Percentiles rank a stretch among this genome's conserved stretches.
These are phyloP conservation scores for Hippoglossus stenolepis DNA, from an alignment of 2,113 vertebrate genomes.

Conservation along the genomic window DNA sequence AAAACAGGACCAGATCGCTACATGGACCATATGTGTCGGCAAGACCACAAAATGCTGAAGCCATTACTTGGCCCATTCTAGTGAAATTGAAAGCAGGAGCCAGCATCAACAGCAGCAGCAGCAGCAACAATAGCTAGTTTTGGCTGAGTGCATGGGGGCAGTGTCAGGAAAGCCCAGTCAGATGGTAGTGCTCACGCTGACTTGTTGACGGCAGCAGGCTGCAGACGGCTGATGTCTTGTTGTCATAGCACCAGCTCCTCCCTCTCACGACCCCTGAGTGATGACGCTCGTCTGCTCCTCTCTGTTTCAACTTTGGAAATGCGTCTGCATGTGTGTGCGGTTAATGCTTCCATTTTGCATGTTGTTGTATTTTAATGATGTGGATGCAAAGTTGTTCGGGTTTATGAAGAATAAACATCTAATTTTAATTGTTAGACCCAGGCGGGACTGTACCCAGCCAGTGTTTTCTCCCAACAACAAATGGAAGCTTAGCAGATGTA, in stretches of 20 bases:
- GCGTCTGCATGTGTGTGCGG: conserved; percentile 51
- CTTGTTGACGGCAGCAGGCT: conserved; percentile 69
- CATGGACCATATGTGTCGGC: conserved; percentile 78
- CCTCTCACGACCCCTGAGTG: conserved; percentile 53
- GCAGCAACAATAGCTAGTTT: conserved; percentile 70
- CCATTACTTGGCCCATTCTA: conserved; percentile 76
- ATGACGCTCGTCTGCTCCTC: conserved; percentile 53
- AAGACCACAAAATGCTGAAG: conserved; percentile 77
- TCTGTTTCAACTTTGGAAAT: conserved; percentile 57
- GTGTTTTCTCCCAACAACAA: not conserved
- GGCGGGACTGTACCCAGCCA: not conserved
- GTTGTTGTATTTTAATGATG: not conserved
- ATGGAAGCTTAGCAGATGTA: conserved; percentile 11
- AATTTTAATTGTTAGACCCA: not conserved
- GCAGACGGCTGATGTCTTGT: conserved; percentile 71
- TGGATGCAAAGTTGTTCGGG: not conserved
- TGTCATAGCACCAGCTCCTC: conserved; percentile 71
- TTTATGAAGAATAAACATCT: not conserved
- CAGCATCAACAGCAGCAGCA: conserved; percentile 67
- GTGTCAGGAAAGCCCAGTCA: conserved; percentile 69
- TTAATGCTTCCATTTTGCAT: conserved; percentile 4
- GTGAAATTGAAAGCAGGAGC: conserved; percentile 81
- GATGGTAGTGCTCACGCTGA: conserved; percentile 74
- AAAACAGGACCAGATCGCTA: conserved; percentile 45
- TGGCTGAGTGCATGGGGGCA: conserved; percentile 63